Base-by-base conservation (phyloP, 2,888 invertebrate genomes). In the Diplolepis rosae region DNA sequence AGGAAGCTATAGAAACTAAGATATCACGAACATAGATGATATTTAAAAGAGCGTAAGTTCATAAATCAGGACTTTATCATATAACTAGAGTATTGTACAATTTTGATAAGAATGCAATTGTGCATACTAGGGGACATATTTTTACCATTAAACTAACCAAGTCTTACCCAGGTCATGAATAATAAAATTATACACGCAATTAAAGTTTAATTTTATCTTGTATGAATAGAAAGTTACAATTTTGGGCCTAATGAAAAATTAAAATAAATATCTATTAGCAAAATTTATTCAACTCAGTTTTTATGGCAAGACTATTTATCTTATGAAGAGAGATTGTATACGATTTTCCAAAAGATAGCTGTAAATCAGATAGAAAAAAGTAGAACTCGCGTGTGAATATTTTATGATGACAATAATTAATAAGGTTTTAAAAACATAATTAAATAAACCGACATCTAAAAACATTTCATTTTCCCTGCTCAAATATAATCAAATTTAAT, bases 381-480 rank as follows among this genome's bases (percentile, higher is more conserved):
- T 50, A 30, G n/a, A 28, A 45, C n/a, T 39, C 50, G 35, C 30
- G 18, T 48, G 66, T 65, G 27, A 61, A 42, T 48, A 68, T 65
- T 65, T 42, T 22, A 54, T 52, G 42, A 68, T 65, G 42, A 30
- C 50, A 54, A 54, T 65, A 52, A 22, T 71, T 18, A 48, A 56
- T 35, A 61, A 70, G 42, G 45, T 66, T 56, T 56, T 56, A 68
- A 32, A 22, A 32, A 30, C 9, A 54, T 32, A 45, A 56, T 39
- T 66, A 1, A 11, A 11, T 48, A 61, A 61, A 22, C 27, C n/a
- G 7, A 4, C 9, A 7, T 7, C 3, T 39, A 7, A n/a, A 39
- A 6, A n/a, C 5, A 7, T 28, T 18, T 32, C 2, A 2, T 39
- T 42, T 42, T 22, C 35, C 39, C 61, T 61, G 61, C 22, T 24